A percentile compares a stretch with the other conserved stretches of the same genome.
phyloP scores from a whole-genome alignment of 2,113 vertebrate genomes.

The Carassius carassius region DNA sequence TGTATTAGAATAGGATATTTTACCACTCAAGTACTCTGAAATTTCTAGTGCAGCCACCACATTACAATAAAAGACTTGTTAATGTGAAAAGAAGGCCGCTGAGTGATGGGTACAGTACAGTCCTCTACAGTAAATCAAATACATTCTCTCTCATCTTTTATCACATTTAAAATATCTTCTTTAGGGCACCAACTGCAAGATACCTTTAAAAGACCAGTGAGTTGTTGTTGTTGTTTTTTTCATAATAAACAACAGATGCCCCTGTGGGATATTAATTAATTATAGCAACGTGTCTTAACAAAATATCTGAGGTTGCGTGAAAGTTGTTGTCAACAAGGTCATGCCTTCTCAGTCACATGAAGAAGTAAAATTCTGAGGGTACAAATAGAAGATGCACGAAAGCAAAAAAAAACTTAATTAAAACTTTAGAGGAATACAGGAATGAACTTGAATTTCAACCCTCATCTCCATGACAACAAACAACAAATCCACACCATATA shows the following conservation, averaged over 20 bases:
- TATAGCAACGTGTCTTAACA: background rate
- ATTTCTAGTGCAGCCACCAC: background rate
- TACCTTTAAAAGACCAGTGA: background rate
- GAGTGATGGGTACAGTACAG: background rate
- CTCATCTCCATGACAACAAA: conserved; percentile 51
- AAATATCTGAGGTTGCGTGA: background rate
- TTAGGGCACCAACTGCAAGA: background rate
- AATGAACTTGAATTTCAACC: conserved; percentile 29
- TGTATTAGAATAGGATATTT: background rate
- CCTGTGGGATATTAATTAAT: conserved; percentile 3
- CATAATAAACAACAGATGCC: background rate
- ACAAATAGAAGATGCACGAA: background rate
- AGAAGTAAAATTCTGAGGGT: background rate
- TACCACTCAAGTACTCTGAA: background rate
- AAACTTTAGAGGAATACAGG: conserved; percentile 37
- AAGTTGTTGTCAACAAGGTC: background rate
- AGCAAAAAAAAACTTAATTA: conserved; percentile 31
- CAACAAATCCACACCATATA: conserved; percentile 1
- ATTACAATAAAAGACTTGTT: conserved; percentile 11
- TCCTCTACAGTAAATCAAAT: background rate
- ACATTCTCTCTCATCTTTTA: background rate
- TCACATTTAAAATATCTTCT: background rate
- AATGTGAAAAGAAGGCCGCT: background rate
- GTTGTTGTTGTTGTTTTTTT: background rate
- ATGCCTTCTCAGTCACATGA: background rate